Conservation (phyloP, 2,113 vertebrate species). For the Oxygymnocypris stewartii region DNA sequence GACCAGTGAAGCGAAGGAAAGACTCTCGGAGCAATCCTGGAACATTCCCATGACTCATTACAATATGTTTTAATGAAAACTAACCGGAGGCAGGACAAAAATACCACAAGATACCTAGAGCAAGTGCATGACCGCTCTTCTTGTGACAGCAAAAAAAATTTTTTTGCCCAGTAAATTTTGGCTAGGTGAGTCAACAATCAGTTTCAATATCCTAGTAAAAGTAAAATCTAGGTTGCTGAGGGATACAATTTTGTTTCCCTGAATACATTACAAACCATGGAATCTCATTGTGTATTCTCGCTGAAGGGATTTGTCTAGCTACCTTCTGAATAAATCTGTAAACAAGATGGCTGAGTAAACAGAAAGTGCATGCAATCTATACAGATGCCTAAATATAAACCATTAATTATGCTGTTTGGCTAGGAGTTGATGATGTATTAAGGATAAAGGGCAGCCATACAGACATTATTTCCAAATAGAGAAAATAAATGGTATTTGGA, state of each 20-base stretch:
- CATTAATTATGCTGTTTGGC: background rate
- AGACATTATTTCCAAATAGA: background rate
- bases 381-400: constrained; percentile 32
- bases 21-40: background rate
- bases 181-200: constrained; percentile 29
- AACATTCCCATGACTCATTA: constrained; percentile 29
- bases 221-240: constrained; percentile 28
- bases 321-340: constrained; percentile 24
- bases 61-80: constrained; percentile 28
- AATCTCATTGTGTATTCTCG: constrained; percentile 30
- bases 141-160: constrained; percentile 1
- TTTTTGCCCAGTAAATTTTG: constrained; percentile 7
- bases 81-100: constrained; percentile 18
- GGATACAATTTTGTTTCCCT: constrained; percentile 6
- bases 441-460: background rate
- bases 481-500: background rate
- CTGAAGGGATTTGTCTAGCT: constrained; percentile 23
- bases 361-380: constrained; percentile 15
- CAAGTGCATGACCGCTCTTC: constrained; percentile 4
- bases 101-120: constrained; percentile 30
- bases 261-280: constrained; percentile 26
- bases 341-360: constrained; percentile 10
- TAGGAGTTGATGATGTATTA: background rate
- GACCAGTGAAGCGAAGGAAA: constrained; percentile 23
- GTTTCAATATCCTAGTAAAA: constrained; percentile 18